Evolutionary conservation across 2,113 vertebrate species (phyloP).

Genomic region (Takifugu flavidus): DNA sequence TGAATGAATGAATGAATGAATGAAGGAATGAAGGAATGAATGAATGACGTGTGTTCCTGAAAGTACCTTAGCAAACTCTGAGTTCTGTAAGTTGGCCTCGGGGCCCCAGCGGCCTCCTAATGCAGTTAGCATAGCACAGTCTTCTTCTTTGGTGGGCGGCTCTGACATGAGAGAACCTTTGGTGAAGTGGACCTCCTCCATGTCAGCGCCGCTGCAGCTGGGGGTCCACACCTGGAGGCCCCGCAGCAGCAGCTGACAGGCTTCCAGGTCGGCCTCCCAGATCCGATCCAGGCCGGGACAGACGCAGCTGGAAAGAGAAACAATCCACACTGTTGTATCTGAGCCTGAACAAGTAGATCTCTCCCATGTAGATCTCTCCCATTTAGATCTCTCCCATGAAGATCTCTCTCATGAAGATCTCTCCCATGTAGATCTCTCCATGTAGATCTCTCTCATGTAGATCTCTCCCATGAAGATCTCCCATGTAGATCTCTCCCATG

Average conservation of each 20-base stretch:
- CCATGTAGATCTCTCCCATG: no score
- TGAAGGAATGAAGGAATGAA: no score
- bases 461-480: no score
- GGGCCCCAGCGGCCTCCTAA: slow-evolving; percentile 58
- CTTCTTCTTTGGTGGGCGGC: slow-evolving; percentile 59
- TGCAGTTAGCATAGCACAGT: slow-evolving; percentile 67
- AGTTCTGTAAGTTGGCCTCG: slow-evolving; percentile 65
- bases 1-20: no score
- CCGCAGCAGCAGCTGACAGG: slow-evolving; percentile 81
- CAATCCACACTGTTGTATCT: not conserved
- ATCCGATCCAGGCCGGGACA: slow-evolving; percentile 80
- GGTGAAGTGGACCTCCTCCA: slow-evolving; percentile 61
- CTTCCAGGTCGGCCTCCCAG: slow-evolving; percentile 88
- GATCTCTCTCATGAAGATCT: no score
- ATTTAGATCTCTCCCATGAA: no score
- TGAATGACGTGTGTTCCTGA: slow-evolving; percentile 22
- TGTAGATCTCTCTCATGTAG: no score
- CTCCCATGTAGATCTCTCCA: no score
- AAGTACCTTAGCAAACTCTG: slow-evolving; percentile 80
- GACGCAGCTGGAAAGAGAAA: slow-evolving; percentile 65
- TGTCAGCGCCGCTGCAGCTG: slow-evolving; percentile 57
- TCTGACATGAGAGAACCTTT: slow-evolving; percentile 32
- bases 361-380: no score
- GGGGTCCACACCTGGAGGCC: slow-evolving; percentile 75
- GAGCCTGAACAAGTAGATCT: not conserved